These are phyloP conservation scores for Ianthella basta DNA, from an alignment of 37 sponge, comb jelly and placozoan genomes.

Conservation along the genomic window DNA sequence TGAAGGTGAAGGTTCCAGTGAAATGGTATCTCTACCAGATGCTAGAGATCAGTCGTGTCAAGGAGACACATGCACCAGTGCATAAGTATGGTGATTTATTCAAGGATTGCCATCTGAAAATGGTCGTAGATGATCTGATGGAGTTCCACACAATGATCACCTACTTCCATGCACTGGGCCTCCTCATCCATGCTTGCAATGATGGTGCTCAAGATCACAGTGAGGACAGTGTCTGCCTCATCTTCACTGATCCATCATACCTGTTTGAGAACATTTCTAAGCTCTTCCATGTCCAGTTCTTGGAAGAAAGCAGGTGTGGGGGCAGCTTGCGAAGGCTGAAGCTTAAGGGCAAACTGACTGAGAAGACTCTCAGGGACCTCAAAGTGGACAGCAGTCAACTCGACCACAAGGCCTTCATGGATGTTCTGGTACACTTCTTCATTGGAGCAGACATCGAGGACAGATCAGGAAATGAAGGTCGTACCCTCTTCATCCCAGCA, in stretches of 20 bases:
- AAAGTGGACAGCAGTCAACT: neutral
- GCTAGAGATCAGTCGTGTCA: neutral
- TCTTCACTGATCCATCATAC: slow-evolving; percentile 4
- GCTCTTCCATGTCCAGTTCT: neutral
- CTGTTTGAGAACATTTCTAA: slow-evolving; percentile 12
- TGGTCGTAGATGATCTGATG: neutral
- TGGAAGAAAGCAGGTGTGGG: neutral
- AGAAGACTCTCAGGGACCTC: neutral
- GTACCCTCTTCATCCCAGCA: slow-evolving; percentile 2
- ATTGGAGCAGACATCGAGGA: slow-evolving; percentile 7
- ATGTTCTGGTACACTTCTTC: neutral
- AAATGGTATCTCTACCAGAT: slow-evolving; percentile 8
- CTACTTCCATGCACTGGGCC: slow-evolving; percentile 5
- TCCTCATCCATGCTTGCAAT: neutral
- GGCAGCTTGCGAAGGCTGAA: neutral
- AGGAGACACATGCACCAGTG: neutral
- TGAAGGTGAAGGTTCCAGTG: slow-evolving; percentile 6
- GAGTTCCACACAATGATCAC: slow-evolving; percentile 27
- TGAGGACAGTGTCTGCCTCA: neutral
- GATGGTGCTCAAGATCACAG: neutral
- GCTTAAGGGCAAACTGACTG: neutral
- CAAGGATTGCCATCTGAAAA: neutral
- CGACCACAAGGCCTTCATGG: neutral
- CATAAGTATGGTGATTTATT: neutral
- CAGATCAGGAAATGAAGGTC: neutral